Evolutionary conservation across 2,888 invertebrate genomes (phyloP).

Genomic region (Blera fallax): DNA sequence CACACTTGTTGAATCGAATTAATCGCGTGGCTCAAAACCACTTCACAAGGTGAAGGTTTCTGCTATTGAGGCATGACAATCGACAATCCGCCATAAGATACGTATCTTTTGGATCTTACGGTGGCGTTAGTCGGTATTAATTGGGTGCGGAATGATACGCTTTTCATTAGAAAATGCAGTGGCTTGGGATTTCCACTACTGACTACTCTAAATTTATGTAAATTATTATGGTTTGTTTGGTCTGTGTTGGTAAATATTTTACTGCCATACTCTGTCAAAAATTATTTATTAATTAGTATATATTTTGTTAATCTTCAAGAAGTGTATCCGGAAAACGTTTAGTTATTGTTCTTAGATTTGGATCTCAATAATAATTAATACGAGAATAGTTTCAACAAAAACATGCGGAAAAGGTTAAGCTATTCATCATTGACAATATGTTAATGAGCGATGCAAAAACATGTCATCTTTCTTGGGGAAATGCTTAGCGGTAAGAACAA

Average conservation of each 20-base stretch:
- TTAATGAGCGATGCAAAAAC: constrained; percentile 2
- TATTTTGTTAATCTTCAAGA: constrained; percentile 8
- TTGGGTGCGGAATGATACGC: not conserved
- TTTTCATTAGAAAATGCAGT: constrained; percentile 6
- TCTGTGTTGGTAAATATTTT: not conserved
- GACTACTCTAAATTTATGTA: too few species aligned
- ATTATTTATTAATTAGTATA: not conserved
- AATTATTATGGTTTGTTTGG: not conserved
- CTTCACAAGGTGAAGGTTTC: constrained; percentile 46
- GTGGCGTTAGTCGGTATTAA: not conserved
- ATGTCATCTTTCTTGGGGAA: not conserved
- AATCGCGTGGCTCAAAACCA: constrained; percentile 4
- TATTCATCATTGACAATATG: constrained; percentile 13
- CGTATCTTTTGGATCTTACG: not conserved
- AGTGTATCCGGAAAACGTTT: constrained; percentile 16
- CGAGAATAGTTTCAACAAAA: constrained; percentile 19
- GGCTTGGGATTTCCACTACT: constrained; percentile 11
- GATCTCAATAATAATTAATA: constrained; percentile 34
- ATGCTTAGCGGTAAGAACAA: not conserved
- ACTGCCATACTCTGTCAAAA: not conserved
- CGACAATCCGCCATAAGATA: constrained; percentile 9
- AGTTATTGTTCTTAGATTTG: constrained; percentile 26
- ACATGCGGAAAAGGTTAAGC: constrained; percentile 19
- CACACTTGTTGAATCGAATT: constrained; percentile 20
- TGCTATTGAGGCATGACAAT: constrained; percentile 21